Percentiles rank a stretch among this genome's conserved stretches.
Evolutionary conservation across 2,797 vertebrate species (phyloP).

Genomic region (Zonotrichia albicollis): DNA sequence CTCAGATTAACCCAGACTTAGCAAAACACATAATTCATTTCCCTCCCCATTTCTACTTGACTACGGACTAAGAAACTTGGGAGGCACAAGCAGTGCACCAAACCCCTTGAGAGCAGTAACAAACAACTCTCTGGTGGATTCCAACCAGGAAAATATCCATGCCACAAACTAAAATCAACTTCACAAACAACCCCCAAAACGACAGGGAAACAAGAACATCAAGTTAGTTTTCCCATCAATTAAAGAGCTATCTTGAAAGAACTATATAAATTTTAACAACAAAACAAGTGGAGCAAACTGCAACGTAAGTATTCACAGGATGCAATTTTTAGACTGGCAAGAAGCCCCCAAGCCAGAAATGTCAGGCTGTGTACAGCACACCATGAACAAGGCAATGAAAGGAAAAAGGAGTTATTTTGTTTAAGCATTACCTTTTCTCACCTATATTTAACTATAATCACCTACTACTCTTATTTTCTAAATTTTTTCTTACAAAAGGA

Average conservation of each 20-base stretch:
- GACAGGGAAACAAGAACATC: not conserved
- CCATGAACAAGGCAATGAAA: not conserved
- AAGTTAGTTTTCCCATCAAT: not conserved
- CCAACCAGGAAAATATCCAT: not conserved
- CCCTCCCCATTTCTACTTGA: not conserved
- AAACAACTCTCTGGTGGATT: not conserved
- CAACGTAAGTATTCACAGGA: not conserved
- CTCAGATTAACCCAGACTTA: not conserved
- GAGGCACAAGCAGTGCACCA: not conserved
- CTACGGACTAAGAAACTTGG: not conserved
- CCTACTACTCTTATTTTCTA: not conserved
- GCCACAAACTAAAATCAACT: not conserved
- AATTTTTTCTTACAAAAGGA: not conserved
- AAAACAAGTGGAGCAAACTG: not conserved
- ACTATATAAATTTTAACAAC: rapidly evolving
- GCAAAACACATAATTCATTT: not conserved
- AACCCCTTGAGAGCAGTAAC: not conserved
- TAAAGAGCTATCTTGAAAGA: not conserved
- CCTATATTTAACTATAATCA: not conserved
- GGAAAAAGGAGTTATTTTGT: not conserved
- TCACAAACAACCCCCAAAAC: not conserved
- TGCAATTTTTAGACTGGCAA: not conserved
- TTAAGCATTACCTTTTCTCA: not conserved
- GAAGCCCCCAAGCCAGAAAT: not conserved
- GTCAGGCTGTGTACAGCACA: not conserved